Conservation (phyloP, 2,888 invertebrate species). For the Acanthosoma haemorrhoidale region DNA sequence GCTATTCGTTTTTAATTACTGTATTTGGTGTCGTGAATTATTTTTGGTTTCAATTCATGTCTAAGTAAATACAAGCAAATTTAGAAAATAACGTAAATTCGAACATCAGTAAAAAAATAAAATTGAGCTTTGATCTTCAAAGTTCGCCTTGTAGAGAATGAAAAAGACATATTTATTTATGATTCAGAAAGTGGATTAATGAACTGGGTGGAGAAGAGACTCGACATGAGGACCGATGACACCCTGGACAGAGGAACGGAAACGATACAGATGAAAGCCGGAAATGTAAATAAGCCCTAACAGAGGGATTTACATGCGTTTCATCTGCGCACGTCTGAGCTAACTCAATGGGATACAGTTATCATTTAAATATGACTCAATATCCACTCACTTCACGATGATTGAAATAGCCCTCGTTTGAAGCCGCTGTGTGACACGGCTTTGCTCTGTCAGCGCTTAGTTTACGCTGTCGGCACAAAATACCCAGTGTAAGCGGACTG, state of each 20-base stretch:
- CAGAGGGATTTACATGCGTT: slow-evolving; percentile 5
- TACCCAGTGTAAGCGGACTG: too few species aligned
- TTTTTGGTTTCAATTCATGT: too few species aligned
- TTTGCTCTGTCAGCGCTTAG: not conserved
- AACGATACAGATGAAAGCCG: not conserved
- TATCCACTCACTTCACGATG: not conserved
- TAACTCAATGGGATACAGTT: too few species aligned
- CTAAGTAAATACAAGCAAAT: too few species aligned
- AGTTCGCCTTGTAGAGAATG: not conserved
- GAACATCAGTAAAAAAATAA: not conserved
- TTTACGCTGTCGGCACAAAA: too few species aligned
- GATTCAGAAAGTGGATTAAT: too few species aligned
- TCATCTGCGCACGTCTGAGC: not conserved
- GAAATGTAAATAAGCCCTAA: slow-evolving; percentile 9
- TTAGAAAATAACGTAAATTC: not conserved
- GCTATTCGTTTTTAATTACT: too few species aligned
- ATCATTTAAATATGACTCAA: slow-evolving; percentile 5
- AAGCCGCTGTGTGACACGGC: not conserved
- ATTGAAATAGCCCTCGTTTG: not conserved
- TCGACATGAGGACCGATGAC: too few species aligned
- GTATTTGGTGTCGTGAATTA: too few species aligned
- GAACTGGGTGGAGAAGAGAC: not conserved
- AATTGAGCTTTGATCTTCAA: not conserved
- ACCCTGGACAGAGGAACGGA: too few species aligned
- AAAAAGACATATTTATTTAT: not conserved